Evolutionary conservation across 2,113 vertebrate species (phyloP).

Genomic region (Pipa parva): DNA sequence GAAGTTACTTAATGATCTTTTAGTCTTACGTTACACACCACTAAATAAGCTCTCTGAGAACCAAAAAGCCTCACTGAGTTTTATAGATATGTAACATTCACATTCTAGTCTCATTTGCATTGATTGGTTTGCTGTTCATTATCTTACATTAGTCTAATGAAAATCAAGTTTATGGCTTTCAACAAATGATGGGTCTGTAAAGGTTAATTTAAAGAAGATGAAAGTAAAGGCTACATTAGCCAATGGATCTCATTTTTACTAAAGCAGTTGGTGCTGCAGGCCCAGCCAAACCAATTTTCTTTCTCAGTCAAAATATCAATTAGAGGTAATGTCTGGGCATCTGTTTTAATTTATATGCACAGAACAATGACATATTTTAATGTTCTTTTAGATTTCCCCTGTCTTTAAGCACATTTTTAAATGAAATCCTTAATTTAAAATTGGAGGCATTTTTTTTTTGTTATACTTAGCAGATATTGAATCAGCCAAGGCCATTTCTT

Average conservation of each 20-base stretch:
- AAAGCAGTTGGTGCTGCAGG: background rate
- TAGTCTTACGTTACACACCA: background rate
- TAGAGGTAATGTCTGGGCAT: background rate
- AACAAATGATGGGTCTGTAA: slow-evolving; percentile 16
- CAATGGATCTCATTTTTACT: background rate
- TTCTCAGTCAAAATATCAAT: background rate
- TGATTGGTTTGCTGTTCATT: slow-evolving; percentile 17
- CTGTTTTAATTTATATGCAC: no score
- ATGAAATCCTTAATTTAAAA: no score
- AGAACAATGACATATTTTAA: no score
- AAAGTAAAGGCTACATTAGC: background rate
- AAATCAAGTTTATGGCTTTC: slow-evolving; percentile 22
- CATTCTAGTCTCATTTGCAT: slow-evolving; percentile 2
- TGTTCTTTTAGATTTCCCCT: no score
- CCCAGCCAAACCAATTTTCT: no score
- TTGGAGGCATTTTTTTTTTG: no score
- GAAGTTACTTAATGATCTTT: background rate
- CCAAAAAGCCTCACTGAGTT: slow-evolving; percentile 30
- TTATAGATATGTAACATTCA: slow-evolving; percentile 33
- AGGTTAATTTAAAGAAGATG: slow-evolving; percentile 20
- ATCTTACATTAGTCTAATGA: slow-evolving; percentile 28
- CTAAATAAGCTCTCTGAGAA: slow-evolving; percentile 9
- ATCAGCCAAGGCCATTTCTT: no score
- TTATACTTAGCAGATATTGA: no score
- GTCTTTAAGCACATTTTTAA: no score